Conservation (phyloP, 92 coral and sea anemone genomes). For the Ricordea florida region DNA sequence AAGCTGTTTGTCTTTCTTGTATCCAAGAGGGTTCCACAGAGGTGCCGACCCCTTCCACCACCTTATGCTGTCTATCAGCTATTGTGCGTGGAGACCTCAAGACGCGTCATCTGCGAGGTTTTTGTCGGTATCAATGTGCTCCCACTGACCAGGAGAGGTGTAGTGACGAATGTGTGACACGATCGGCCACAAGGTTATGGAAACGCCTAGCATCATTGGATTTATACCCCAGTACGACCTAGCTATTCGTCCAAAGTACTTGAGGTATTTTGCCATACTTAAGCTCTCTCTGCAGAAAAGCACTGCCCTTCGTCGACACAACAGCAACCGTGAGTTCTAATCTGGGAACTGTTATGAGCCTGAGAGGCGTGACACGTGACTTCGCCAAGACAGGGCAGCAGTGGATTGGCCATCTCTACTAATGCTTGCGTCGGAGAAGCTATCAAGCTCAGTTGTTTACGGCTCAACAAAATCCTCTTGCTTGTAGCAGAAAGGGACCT, state of each 20-base stretch:
- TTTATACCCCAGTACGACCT: background rate
- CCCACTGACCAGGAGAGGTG: slow-evolving; percentile 14
- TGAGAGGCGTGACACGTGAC: background rate
- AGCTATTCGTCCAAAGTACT: slow-evolving; percentile 19
- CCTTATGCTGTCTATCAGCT: background rate
- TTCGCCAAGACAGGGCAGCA: background rate
- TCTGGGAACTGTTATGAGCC: background rate
- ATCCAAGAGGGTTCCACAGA: slow-evolving; percentile 4
- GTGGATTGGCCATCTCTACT: background rate
- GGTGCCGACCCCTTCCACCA: slow-evolving; percentile 10
- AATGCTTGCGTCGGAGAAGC: background rate
- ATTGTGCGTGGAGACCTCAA: background rate
- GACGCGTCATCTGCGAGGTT: background rate
- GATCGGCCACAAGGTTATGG: slow-evolving; percentile 1
- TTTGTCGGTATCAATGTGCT: slow-evolving; percentile 8
- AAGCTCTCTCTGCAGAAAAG: slow-evolving; percentile 1
- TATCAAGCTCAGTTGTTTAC: background rate
- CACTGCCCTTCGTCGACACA: slow-evolving; percentile 1
- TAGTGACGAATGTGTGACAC: background rate
- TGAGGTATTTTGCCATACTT: background rate
- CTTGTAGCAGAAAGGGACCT: background rate
- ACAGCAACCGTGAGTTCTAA: slow-evolving; percentile 26
- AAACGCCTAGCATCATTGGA: slow-evolving; percentile 5
- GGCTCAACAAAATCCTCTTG: background rate
- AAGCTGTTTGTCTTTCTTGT: background rate